Evolutionary conservation across 2,888 invertebrate species (phyloP), one percentile per base, ranked within the genome.

Genomic region (Diaphora mendica): DNA sequence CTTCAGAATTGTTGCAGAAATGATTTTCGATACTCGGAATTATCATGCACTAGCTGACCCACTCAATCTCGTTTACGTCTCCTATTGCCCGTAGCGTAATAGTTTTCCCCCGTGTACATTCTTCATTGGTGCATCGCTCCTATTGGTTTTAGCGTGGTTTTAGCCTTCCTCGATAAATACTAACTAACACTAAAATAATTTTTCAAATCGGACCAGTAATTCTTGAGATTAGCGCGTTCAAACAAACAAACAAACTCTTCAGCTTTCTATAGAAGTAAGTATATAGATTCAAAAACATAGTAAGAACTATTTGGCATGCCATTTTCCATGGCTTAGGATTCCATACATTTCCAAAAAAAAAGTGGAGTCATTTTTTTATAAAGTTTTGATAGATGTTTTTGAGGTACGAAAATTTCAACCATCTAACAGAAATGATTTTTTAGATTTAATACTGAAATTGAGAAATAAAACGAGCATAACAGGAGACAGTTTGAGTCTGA

Each of bases 281-380:
- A n/a, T n/a, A n/a, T n/a, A n/a, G n/a, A n/a, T n/a, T n/a, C n/a
- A 88, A 86, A 78, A 65, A 75, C 0, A 70, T 86, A 1, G 33
- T 69, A 0, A 79, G 89, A 17, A 66, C 80, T 3, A 78, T 91
- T 30, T 92, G 90, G 90, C 92, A 91, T 0, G 65, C 75, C 0
- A 65, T 91, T 11, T 91, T 92, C 70, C 92, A 92, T 67, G 78
- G 79, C 0, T 48, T 91, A 0, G 83, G 89, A n/a, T 75, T 89
- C 8, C 74, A 80, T 68, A n/a, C 77, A 3, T 89, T 90, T 44
- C 86, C 89, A 2, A 9, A 66, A 9, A 66, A 9, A 66, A 82
- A 17, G 73, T 91, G 2, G 70, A 79, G 0, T 23, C 68, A 0
- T 92, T 92, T 69, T 92, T 92, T 62, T 72, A 72, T 0, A 75